Base-by-base conservation (phyloP, 64 coral and sea anemone genomes). In the Porites australiensis region DNA sequence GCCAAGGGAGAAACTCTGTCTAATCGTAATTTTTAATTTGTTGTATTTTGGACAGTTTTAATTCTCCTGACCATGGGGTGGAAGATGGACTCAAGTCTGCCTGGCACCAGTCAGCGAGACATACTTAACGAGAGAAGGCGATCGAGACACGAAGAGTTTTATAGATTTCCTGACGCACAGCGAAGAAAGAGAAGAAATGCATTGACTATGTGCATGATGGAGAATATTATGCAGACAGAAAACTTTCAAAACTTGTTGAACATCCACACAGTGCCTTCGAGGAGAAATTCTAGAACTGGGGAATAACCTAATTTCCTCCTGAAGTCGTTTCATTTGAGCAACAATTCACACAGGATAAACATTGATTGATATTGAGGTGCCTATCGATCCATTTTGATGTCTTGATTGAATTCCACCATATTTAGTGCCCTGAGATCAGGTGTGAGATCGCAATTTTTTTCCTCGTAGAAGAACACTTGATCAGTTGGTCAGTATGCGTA, bases 161-260 rank as follows among this genome's bases (percentile, higher is more conserved):
- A 50, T 2, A 13, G 61, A 13, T 14, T 52, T 0, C 8, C 81
- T 18, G 81, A 68, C 4, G 21, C 61, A 52, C 63, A 8, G 18
- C 12, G 5, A 5, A 66, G 63, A 12, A 66, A 68, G 52, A 69
- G 81, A 27, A 47, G 81, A 51, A 68, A 84, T n/a, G 81, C 62
- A n/a, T 4, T 84, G 63, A 84, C 81, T 21, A 8, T 63, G 5
- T 68, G 15, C 18, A 68, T 68, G 62, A 68, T 69, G 62, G 81
- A 84, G 19, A 46, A 84, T 18, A 7, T 84, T 5, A 50, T 84
- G 8, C 15, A 69, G 8, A 37, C 81, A 6, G 48, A 84, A 18
- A 69, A 69, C 81, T 84, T 84, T 50, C 81, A 69, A 84, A 84
- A 18, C 64, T 15, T 84, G 65, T 11, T 84, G 4, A 84, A 84